Conservation (phyloP, 2,797 vertebrate species). For the Dermochelys coriacea region DNA sequence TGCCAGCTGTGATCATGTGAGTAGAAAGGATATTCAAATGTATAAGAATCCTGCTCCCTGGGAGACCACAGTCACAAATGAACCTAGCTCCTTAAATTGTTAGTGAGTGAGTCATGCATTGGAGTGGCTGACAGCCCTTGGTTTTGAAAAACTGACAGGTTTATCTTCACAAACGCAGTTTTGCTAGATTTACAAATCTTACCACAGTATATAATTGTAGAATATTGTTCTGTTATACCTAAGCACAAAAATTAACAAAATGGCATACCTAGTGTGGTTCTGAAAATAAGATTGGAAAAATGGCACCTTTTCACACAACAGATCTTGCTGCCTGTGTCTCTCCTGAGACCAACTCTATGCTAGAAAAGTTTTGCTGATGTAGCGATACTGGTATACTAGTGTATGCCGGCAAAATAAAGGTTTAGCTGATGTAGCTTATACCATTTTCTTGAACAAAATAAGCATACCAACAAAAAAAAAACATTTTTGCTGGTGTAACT, state of each 20-base stretch:
- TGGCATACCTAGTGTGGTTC: accelerated
- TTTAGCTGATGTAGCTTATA: not conserved
- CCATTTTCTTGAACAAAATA: not conserved
- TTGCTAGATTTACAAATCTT: not conserved
- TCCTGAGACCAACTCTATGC: not conserved
- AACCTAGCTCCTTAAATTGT: not conserved
- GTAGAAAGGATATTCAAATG: not conserved
- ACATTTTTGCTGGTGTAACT: not conserved
- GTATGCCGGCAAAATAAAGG: not conserved
- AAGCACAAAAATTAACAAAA: not conserved
- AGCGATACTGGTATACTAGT: not conserved
- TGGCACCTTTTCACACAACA: accelerated
- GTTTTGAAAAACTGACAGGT: not conserved
- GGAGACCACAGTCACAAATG: accelerated
- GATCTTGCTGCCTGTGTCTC: not conserved
- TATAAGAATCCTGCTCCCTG: not conserved
- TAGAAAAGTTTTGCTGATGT: not conserved
- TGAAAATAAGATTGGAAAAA: not conserved
- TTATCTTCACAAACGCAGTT: not conserved
- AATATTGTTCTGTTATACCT: accelerated
- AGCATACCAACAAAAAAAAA: not conserved
- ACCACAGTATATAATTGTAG: accelerated
- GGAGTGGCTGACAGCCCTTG: not conserved
- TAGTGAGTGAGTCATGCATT: not conserved
- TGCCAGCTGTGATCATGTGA: constrained; percentile 18